Evolutionary conservation across 1,140 invertebrate species (phyloP).

Genomic region (Wiebesia pumilae): DNA sequence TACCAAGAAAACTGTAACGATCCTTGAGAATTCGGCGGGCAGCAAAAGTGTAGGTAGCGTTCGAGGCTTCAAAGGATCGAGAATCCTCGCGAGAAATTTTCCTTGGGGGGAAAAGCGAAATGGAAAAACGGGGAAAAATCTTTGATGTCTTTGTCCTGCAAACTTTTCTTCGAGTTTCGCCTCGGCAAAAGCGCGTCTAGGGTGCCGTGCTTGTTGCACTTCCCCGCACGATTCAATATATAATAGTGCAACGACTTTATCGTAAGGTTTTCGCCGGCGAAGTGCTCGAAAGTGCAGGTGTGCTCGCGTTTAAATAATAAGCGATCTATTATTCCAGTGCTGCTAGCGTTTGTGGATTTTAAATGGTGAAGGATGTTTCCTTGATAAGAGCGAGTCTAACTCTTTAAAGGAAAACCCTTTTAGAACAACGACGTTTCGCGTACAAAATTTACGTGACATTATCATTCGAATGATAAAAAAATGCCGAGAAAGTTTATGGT

Average conservation of each 20-base stretch:
- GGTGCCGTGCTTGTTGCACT: background rate
- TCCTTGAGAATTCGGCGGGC: no score
- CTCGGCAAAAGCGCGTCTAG: no score
- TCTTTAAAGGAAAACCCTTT: no score
- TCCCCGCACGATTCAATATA: background rate
- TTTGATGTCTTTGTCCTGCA: background rate
- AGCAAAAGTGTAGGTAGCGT: background rate
- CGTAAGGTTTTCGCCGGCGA: background rate
- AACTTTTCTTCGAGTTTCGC: background rate
- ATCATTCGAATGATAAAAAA: no score
- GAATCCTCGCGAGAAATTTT: no score
- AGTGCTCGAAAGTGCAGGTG: background rate
- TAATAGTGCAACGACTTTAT: background rate
- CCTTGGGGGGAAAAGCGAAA: background rate
- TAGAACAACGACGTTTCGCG: no score
- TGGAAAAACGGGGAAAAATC: background rate
- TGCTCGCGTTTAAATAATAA: background rate
- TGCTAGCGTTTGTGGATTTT: no score
- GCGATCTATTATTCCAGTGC: background rate
- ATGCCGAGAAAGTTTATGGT: no score
- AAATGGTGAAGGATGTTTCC: background rate
- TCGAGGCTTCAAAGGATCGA: background rate
- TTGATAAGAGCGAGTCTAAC: no score
- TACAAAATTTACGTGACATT: no score
- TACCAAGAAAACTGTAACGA: no score